These are phyloP conservation scores for Xestia rhomboidea DNA, from an alignment of 2,888 invertebrate species.

Conservation along the genomic window DNA sequence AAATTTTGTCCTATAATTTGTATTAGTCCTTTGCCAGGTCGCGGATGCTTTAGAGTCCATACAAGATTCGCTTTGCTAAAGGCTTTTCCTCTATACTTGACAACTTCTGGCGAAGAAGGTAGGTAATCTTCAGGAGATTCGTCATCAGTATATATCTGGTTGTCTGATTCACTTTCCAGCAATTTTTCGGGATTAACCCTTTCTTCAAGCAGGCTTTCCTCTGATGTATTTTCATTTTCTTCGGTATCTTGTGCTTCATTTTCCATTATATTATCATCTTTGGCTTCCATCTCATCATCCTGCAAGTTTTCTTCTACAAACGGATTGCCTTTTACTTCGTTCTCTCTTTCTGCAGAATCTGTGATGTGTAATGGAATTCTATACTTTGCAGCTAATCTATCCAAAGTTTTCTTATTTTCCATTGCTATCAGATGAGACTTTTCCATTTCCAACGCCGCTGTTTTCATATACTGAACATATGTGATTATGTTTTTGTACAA, in stretches of 20 bases:
- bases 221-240: background rate
- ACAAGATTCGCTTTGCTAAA: background rate
- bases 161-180: background rate
- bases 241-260: background rate
- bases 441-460: background rate
- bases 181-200: background rate
- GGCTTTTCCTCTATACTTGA: background rate
- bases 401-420: conserved; percentile 2
- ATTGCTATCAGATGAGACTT: background rate
- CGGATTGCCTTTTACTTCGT: background rate
- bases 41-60: conserved; percentile 10
- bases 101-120: background rate
- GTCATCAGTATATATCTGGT: conserved; percentile 1
- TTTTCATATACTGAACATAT: background rate
- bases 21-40: background rate
- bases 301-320: background rate
- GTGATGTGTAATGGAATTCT: background rate
- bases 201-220: background rate
- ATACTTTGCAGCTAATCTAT: conserved; percentile 11
- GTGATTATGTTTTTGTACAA: background rate
- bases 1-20: background rate
- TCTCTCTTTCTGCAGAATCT: background rate
- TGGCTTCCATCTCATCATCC: background rate
- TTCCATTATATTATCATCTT: background rate
- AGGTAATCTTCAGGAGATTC: background rate